A percentile compares a stretch with the other conserved stretches of the same genome.
phyloP scores from a whole-genome alignment of 2,113 vertebrate species.

The Poicephalus meyeri region DNA sequence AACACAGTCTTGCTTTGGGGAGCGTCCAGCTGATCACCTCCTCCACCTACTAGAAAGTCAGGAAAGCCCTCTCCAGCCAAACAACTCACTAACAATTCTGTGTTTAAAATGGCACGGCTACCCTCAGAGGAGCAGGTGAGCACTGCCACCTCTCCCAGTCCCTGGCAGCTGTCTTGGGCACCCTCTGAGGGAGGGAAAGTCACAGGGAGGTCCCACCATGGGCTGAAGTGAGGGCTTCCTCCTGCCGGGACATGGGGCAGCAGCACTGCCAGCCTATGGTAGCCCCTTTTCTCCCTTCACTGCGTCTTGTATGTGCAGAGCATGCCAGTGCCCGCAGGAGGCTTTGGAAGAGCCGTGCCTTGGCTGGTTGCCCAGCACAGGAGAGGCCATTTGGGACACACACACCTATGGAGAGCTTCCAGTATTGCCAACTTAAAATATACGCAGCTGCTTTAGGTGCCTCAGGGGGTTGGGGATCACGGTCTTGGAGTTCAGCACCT shows the following conservation, averaged over 20 bases:
- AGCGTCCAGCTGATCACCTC: background rate
- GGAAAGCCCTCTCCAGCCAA: background rate
- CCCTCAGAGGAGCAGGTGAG: background rate
- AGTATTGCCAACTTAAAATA: background rate
- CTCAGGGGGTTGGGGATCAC: conserved; percentile 28
- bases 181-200: background rate
- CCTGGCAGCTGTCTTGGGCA: background rate
- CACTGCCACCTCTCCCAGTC: background rate
- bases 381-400: background rate
- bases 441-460: conserved; percentile 22
- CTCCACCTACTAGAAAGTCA: background rate
- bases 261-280: background rate
- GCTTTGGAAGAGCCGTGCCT: background rate
- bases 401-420: background rate
- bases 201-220: background rate
- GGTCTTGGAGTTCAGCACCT: conserved; percentile 27
- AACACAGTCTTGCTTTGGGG: background rate
- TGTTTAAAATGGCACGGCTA: background rate
- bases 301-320: background rate
- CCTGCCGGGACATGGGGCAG: rapidly evolving
- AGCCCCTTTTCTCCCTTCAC: background rate
- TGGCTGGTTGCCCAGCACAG: background rate
- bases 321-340: background rate
- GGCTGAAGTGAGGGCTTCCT: background rate
- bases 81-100: background rate